Base-by-base conservation (phyloP, 2,888 invertebrate species). In the Andrena marginata region DNA sequence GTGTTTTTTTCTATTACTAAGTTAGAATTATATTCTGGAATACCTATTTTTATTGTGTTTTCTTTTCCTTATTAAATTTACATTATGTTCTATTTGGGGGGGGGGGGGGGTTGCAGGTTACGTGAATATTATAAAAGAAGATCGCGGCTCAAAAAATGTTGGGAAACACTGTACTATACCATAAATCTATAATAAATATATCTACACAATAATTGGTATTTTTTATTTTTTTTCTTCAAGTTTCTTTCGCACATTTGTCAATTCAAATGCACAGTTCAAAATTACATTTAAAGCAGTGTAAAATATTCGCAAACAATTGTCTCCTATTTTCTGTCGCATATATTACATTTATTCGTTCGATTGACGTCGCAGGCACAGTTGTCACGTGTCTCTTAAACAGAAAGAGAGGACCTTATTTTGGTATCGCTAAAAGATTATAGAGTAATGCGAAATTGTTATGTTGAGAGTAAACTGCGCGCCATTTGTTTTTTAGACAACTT, bases 401-500 rank as follows among this genome's bases (percentile, higher is more conserved):
- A 75, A 84, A 84, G 78, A 82, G 16, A 81, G 82, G 82, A 85
- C 67, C 65, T 84, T 90, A 90, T 91, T 91, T 91, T 90, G 87
- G 88, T 76, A 79, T 85, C 78, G 84, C 79, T 85, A 62, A 75
- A 75, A 65, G 16, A 65, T 60, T 72, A 77, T 67, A 29, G 16
- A 67, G 35, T 68, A 80, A 68, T 33, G 26, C 3, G n/a, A 63
- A 35, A 16, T 20, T 48, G 70, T 56, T 63, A 10, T 33, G 60
- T 77, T 29, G 20, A 31, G 16, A 78, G 29, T 20, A 48, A 29
- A 42, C 35, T n/a, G n/a, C 10, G 67, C 26, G 20, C 7, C 23
- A 31, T 56, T 75, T 77, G 77, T 63, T 65, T 80, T 63, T 71
- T 72, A 72, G 26, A 60, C 31, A 60, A 69, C 7, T 35, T 13